Percentiles rank a stretch among this genome's conserved stretches.
Evolutionary conservation across 2,797 vertebrate species (phyloP).

Genomic region (Gymnocypris eckloni): DNA sequence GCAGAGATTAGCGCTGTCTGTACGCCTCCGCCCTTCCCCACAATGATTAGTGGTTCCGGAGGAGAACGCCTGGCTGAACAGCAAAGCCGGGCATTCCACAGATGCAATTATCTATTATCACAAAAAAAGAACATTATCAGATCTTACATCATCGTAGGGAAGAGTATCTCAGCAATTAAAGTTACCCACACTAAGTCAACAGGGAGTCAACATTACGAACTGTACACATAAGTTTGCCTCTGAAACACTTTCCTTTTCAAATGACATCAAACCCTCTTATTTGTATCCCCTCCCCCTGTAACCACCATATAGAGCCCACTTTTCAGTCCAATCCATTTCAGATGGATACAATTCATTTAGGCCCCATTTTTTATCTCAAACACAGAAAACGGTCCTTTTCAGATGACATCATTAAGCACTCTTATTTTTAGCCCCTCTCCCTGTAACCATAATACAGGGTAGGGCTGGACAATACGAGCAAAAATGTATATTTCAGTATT

Average conservation of each 20-base stretch:
- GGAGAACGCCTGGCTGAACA: conserved; percentile 22
- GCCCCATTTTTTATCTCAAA: neutral
- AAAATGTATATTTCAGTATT: too few species aligned
- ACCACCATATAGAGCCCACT: neutral
- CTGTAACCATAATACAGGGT: neutral
- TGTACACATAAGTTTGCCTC: neutral
- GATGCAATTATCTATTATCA: conserved; percentile 38
- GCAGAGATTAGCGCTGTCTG: conserved; percentile 51
- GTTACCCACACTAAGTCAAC: neutral
- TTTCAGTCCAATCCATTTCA: neutral
- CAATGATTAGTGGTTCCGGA: conserved; percentile 30
- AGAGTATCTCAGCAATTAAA: neutral
- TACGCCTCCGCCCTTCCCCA: conserved; percentile 26
- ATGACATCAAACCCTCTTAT: neutral
- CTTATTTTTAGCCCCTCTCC: neutral
- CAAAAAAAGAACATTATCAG: conserved; percentile 7
- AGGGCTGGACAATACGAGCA: too few species aligned
- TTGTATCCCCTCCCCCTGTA: neutral
- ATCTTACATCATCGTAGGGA: neutral
- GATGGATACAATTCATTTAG: neutral
- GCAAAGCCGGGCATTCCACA: conserved; percentile 27
- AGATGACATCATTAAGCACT: neutral
- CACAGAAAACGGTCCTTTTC: neutral
- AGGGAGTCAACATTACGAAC: neutral
- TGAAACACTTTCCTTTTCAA: neutral